Evolutionary conservation across 2,888 invertebrate genomes (phyloP).

Genomic region (Epirrhoe alternata): DNA sequence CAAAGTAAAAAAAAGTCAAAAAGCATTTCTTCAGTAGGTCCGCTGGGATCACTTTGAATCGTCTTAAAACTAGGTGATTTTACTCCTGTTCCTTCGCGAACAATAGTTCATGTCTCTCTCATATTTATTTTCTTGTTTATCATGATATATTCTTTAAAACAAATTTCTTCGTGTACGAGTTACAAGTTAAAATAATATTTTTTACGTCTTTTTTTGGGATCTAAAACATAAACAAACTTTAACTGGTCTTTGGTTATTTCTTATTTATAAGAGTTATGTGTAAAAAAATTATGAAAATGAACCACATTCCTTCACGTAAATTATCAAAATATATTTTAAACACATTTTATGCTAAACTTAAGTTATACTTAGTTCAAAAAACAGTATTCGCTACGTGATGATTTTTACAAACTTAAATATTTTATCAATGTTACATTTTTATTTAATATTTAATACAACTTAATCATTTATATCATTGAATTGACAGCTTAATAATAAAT

Average conservation of each 20-base stretch:
- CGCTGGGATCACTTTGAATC: too few relatives aligned
- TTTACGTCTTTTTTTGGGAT: neutral
- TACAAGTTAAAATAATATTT: neutral
- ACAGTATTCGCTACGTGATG: constrained; percentile 56
- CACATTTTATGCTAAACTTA: constrained; percentile 16
- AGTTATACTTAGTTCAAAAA: constrained; percentile 45
- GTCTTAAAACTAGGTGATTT: too few relatives aligned
- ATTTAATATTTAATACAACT: constrained; percentile 27
- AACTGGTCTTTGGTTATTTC: neutral
- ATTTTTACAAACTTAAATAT: constrained; percentile 44
- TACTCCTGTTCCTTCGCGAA: too few relatives aligned
- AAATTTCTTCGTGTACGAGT: neutral
- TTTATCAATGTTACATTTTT: constrained; percentile 44
- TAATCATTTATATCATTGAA: neutral
- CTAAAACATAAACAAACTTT: neutral
- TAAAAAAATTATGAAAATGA: neutral
- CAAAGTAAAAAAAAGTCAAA: too few relatives aligned
- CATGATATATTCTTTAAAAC: neutral
- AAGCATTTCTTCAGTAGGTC: too few relatives aligned
- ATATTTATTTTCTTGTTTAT: neutral
- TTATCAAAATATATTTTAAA: neutral
- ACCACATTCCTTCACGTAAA: constrained; percentile 20
- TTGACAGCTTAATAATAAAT: neutral
- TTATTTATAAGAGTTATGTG: neutral
- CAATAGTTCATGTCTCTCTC: constrained; percentile 6